A percentile compares a stretch with the other conserved stretches of the same genome.
Evolutionary conservation across 92 coral and sea anemone species (phyloP).

Genomic region (Bergia puertoricense): DNA sequence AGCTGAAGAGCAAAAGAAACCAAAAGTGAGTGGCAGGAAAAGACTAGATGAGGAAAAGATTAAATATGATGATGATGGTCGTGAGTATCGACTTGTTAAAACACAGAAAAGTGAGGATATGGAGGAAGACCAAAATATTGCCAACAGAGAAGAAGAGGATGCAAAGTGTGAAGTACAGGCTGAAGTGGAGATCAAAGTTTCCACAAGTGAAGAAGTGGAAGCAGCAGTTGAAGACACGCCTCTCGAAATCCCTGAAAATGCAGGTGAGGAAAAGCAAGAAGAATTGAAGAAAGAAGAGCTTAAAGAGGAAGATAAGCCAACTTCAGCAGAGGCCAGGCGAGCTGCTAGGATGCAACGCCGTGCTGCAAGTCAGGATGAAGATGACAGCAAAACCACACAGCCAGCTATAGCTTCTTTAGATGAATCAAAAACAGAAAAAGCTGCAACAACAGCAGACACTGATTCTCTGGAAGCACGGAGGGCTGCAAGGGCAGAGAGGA

Average conservation of each 20-base stretch:
- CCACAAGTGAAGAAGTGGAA: slow-evolving; percentile 48
- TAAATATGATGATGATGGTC: slow-evolving; percentile 28
- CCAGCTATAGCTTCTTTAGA: neutral
- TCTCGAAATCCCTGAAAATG: neutral
- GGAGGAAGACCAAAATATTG: slow-evolving; percentile 10
- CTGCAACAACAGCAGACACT: neutral
- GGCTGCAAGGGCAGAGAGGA: slow-evolving; percentile 79
- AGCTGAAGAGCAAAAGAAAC: slow-evolving; percentile 49
- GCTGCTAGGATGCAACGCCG: slow-evolving; percentile 7
- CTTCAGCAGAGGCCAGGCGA: slow-evolving; percentile 26
- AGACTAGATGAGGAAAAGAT: slow-evolving; percentile 40
- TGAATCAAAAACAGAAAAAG: slow-evolving; percentile 3
- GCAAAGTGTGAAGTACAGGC: slow-evolving; percentile 38
- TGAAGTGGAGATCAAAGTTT: slow-evolving; percentile 37
- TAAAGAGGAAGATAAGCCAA: slow-evolving; percentile 10
- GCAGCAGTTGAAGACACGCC: slow-evolving; percentile 26
- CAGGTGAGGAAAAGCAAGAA: neutral
- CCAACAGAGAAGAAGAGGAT: slow-evolving; percentile 1
- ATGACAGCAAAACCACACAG: neutral
- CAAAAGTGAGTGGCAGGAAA: slow-evolving; percentile 47
- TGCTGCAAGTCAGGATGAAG: slow-evolving; percentile 35
- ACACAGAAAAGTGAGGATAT: neutral
- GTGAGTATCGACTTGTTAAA: slow-evolving; percentile 13
- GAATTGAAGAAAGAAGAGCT: neutral
- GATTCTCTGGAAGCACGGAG: slow-evolving; percentile 36